Conservation (phyloP, 2,888 invertebrate genomes). For the Acrobasis suavella region DNA sequence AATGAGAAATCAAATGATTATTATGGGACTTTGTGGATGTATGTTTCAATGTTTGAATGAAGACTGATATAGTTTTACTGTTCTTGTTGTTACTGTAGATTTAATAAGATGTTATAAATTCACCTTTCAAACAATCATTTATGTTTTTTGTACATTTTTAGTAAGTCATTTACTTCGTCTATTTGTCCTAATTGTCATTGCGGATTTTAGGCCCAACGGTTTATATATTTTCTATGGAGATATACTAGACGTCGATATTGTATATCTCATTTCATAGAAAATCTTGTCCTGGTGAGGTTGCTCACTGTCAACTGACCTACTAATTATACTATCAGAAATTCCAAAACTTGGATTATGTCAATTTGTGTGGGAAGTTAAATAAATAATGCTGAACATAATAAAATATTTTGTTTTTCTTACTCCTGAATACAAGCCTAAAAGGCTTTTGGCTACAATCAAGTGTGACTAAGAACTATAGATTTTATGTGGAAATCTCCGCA, state of each 20-base stretch:
- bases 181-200: conserved; percentile 8
- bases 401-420: background rate
- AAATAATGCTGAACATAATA: conserved; percentile 33
- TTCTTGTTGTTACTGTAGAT: conserved; percentile 56
- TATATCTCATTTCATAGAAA: conserved; percentile 3
- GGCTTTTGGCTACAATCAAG: background rate
- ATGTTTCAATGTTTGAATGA: conserved; percentile 65
- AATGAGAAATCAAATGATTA: conserved; percentile 14
- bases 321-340: conserved; percentile 4
- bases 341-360: conserved; percentile 9
- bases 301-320: background rate
- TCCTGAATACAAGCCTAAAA: background rate
- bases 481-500: no score
- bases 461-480: no score
- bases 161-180: conserved; percentile 11
- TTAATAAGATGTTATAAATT: conserved; percentile 43
- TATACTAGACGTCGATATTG: conserved; percentile 1
- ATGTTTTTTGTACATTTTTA: conserved; percentile 41
- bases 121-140: conserved; percentile 36
- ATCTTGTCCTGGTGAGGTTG: background rate
- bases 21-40: conserved; percentile 32
- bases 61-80: conserved; percentile 73
- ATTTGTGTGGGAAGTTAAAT: conserved; percentile 33
- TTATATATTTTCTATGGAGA: conserved; percentile 14
- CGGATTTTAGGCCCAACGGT: conserved; percentile 2